These are phyloP conservation scores for Anguilla megastoma DNA, from an alignment of 2,797 vertebrate species.

Conservation along the genomic window DNA sequence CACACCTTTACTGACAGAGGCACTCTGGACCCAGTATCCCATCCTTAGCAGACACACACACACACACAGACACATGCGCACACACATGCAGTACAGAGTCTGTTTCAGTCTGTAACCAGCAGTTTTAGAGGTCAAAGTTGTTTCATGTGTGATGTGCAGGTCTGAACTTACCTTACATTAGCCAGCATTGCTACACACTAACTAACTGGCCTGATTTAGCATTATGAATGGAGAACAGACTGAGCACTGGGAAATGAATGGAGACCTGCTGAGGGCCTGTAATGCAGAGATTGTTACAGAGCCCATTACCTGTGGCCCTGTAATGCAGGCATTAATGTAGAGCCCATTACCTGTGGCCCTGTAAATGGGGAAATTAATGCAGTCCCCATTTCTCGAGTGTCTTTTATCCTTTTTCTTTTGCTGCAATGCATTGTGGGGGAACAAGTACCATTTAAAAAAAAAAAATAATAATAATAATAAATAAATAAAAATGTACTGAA, in stretches of 20 bases:
- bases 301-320: not conserved
- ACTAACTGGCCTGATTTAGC: not conserved
- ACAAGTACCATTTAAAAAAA: not conserved
- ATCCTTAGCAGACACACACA: too few species aligned
- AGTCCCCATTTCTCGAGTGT: not conserved
- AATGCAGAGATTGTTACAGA: not conserved
- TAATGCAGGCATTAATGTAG: not conserved
- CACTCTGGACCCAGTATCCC: too few species aligned
- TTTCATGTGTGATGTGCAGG: not conserved
- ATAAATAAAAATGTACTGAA: not conserved
- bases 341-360: not conserved
- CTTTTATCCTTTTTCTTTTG: not conserved
- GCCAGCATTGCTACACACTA: not conserved
- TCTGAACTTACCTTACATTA: too few species aligned
- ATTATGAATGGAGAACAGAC: not conserved
- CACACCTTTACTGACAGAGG: too few species aligned
- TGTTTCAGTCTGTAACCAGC: too few species aligned
- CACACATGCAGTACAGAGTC: too few species aligned
- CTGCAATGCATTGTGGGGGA: not conserved
- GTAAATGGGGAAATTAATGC: not conserved
- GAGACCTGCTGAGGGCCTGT: not conserved
- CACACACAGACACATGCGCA: too few species aligned
- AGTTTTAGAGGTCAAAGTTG: not conserved
- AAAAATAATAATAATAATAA: not conserved
- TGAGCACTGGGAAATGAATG: not conserved